These are phyloP conservation scores for Cyprinodon tularosa DNA, from an alignment of 2,113 vertebrate genomes.

Conservation along the genomic window DNA sequence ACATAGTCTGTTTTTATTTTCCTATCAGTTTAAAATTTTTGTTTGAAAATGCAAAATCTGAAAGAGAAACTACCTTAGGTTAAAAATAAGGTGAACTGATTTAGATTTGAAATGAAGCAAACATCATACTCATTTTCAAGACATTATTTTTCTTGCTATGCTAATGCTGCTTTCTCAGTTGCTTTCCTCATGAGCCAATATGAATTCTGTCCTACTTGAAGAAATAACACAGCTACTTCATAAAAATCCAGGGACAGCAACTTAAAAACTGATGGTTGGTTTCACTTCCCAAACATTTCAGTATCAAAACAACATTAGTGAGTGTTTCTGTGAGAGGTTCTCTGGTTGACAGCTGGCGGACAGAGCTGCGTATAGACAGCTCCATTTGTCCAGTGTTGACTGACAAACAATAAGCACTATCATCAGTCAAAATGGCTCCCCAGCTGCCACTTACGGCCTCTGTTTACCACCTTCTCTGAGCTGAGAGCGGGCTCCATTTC, in stretches of 20 bases:
- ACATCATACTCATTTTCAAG: not conserved
- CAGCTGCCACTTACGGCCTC: not conserved
- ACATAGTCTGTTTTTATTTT: too few species aligned
- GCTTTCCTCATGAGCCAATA: not conserved
- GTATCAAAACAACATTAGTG: constrained; percentile 25
- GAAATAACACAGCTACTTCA: not conserved
- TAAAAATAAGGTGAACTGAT: not conserved
- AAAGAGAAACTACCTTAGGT: too few species aligned
- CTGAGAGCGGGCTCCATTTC: constrained; percentile 24
- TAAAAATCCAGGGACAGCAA: not conserved
- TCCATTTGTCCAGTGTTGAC: constrained; percentile 45
- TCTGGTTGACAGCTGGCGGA: constrained; percentile 20
- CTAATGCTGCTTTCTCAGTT: not conserved
- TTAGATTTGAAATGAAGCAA: not conserved
- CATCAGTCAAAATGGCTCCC: constrained; percentile 39
- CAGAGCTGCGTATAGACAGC: constrained; percentile 16
- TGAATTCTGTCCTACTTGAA: not conserved
- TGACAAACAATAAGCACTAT: constrained; percentile 47
- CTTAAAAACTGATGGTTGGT: constrained; percentile 24
- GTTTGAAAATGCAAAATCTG: too few species aligned
- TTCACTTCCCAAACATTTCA: constrained; percentile 11
- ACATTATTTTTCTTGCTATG: not conserved
- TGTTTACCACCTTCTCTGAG: constrained; percentile 17
- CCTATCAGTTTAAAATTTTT: too few species aligned
- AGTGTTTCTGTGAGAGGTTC: constrained; percentile 12